Base-by-base conservation (phyloP, 2,797 vertebrate genomes). In the Gadopsis bispinosus region DNA sequence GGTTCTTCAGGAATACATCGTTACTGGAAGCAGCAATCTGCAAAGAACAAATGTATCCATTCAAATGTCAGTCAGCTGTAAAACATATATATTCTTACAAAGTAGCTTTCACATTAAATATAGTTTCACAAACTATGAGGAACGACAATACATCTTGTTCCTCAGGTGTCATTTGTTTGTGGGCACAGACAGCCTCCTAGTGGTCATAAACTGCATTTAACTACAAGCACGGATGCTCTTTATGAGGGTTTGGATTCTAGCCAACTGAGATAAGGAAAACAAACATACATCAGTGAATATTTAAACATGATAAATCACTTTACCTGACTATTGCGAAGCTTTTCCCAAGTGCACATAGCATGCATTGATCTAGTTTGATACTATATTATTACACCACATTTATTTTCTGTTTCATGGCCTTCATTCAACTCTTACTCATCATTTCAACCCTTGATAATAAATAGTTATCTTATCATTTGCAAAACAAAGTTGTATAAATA, bases 1-100 rank as follows among this genome's bases (percentile, higher is more conserved):
- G 73, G 69, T 71, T 78, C 77, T 90, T 92, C 83, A 89, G 47
- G 76, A 92, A 94, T 3, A 87, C 2, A 1, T 89, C 87, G 1
- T 92, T 92, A 58, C 71, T 74, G 73, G 88, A 89, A 5, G 26
- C 20, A 7, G 75, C 41, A 12, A 83, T 39, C 94, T 94, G 87
- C n/a, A 75, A 66, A 73, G 55, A 12, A 45, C 16, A 63, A 17
- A 75, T 0, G 59, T 5, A 3, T 13, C 6, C 37, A 73, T 1
- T 50, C 3, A 65, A 43, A 58, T n/a, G 1, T 61, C 56, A 73
- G 50, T 20, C 59, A 67, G 43, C 11, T 70, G 37, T 41, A 33
- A 66, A 17, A 39, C 11, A 26, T 4, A 3, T 13, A 1, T 39
- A 26, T 17, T 20, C 7, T 20, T 20, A 66, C 7, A 62, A 45